Conservation (phyloP, 1,140 invertebrate species). For the Drosophila melanica region DNA sequence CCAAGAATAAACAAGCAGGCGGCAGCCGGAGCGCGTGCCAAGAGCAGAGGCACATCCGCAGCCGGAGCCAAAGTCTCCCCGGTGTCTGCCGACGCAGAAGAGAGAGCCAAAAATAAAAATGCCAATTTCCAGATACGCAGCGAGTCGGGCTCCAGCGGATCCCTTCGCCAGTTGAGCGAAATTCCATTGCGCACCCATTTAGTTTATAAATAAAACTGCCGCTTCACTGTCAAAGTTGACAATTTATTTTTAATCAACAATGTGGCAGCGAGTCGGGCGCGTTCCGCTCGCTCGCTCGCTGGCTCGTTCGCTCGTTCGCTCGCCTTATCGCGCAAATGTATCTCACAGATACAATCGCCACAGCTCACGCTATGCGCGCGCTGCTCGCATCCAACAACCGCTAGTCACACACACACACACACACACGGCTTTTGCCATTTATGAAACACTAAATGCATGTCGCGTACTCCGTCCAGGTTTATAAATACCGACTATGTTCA, state of each 20-base stretch:
- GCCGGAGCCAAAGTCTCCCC: slow-evolving; percentile 57
- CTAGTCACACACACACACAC: background rate
- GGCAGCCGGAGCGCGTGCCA: slow-evolving; percentile 31
- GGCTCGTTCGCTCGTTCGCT: slow-evolving; percentile 14
- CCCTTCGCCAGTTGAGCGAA: slow-evolving; percentile 32
- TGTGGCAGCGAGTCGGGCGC: slow-evolving; percentile 30
- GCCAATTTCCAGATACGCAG: slow-evolving; percentile 28
- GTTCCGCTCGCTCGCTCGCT: slow-evolving; percentile 19
- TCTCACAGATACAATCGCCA: slow-evolving; percentile 49
- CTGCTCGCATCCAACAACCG: slow-evolving; percentile 3
- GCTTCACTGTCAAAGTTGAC: slow-evolving; percentile 74
- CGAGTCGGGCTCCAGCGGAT: slow-evolving; percentile 5
- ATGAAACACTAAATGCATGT: slow-evolving; percentile 27
- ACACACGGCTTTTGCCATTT: slow-evolving; percentile 8
- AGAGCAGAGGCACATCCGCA: background rate
- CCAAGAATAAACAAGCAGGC: slow-evolving; percentile 24
- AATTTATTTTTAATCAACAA: slow-evolving; percentile 81
- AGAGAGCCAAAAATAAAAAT: slow-evolving; percentile 59
- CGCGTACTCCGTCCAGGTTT: slow-evolving; percentile 6
- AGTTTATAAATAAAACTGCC: slow-evolving; percentile 72
- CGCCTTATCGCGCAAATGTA: slow-evolving; percentile 44
- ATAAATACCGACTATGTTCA: slow-evolving; percentile 7
- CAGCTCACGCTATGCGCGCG: slow-evolving; percentile 9
- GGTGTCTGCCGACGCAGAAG: slow-evolving; percentile 56
- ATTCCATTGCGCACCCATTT: slow-evolving; percentile 51